Evolutionary conservation across 2,888 invertebrate genomes (phyloP).

Genomic region (Herminia tarsipennalis): DNA sequence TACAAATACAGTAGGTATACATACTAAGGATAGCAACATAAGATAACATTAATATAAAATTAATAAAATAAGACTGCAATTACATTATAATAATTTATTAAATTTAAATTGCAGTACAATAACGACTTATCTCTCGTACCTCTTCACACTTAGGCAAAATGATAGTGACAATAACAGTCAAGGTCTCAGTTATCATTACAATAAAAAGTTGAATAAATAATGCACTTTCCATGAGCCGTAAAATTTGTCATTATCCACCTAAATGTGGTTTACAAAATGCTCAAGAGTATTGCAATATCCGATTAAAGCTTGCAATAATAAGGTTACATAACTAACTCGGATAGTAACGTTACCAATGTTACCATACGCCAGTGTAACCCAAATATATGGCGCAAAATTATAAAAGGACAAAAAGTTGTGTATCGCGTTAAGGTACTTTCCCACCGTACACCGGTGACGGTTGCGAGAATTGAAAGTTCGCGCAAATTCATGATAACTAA

Average conservation of each 20-base stretch:
- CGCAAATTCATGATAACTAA: no score
- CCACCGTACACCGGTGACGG: background rate
- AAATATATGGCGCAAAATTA: constrained; percentile 24
- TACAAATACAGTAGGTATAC: no score
- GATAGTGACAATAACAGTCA: no score
- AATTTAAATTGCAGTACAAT: no score
- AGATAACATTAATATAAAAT: no score
- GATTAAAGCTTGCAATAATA: constrained; percentile 25
- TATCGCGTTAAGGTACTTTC: background rate
- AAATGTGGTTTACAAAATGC: constrained; percentile 26
- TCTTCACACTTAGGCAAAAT: no score
- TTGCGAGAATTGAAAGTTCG: no score
- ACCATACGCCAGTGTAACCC: constrained; percentile 22
- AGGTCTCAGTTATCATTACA: no score
- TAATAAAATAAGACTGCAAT: no score
- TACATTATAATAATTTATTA: no score
- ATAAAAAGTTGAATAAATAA: background rate
- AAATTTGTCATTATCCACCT: constrained; percentile 26
- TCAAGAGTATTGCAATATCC: constrained; percentile 25
- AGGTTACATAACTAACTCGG: constrained; percentile 19
- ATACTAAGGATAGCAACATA: no score
- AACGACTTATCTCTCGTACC: no score
- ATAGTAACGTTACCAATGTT: constrained; percentile 16
- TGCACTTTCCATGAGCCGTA: constrained; percentile 18
- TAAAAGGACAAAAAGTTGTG: background rate